A percentile compares a stretch with the other conserved stretches of the same genome.
Conservation (phyloP, 2,888 invertebrate species). For the Campoplex nolae region DNA sequence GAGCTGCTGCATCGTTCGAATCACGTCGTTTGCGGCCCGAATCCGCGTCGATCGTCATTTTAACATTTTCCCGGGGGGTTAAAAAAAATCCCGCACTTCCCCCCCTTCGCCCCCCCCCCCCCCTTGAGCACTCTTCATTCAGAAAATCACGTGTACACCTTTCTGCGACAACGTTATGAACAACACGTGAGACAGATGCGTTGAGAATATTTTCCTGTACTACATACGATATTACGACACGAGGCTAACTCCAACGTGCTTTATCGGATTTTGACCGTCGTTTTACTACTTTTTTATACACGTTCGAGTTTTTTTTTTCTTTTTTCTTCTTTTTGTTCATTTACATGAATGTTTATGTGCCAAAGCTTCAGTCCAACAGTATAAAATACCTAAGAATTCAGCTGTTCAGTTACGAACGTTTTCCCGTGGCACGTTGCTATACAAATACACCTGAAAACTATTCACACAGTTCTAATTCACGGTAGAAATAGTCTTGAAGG, state of each 20-base stretch:
- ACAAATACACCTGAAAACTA: not conserved
- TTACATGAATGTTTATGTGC: not conserved
- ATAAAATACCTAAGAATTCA: not conserved
- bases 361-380: not conserved
- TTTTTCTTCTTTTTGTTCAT: not conserved
- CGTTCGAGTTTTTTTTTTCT: not conserved
- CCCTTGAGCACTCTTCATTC: constrained; percentile 18
- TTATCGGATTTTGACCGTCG: not conserved
- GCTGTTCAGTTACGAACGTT: not conserved
- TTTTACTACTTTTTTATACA: not conserved
- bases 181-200: constrained; percentile 78
- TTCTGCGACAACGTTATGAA: constrained; percentile 74
- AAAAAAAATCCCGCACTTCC: not conserved
- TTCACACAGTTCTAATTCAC: not conserved
- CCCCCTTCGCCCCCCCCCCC: not conserved
- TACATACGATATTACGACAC: constrained; percentile 46
- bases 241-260: constrained; percentile 37
- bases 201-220: constrained; percentile 36
- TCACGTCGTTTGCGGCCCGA: constrained; percentile 11
- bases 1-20: not conserved
- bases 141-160: constrained; percentile 77
- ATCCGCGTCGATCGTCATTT: constrained; percentile 62
- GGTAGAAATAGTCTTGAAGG: constrained; percentile 15
- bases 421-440: not conserved
- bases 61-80: constrained; percentile 18